These are phyloP conservation scores for Lycocorax pyrrhopterus DNA, from an alignment of 2,113 vertebrate species.

Conservation along the genomic window DNA sequence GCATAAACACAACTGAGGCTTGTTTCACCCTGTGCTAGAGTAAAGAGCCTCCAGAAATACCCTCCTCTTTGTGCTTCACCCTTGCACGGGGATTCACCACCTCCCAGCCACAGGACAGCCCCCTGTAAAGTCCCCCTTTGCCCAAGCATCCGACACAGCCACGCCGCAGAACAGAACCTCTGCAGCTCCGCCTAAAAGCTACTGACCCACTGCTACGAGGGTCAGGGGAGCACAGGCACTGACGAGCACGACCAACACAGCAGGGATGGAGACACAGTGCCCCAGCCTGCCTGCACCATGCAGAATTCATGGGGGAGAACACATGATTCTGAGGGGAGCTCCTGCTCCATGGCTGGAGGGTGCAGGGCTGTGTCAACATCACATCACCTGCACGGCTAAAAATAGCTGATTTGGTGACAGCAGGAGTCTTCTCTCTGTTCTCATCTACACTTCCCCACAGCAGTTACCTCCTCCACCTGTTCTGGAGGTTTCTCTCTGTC, in stretches of 20 bases:
- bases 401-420: background rate
- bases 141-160: background rate
- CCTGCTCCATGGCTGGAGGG: background rate
- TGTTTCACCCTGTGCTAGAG: constrained; percentile 13
- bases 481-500: background rate
- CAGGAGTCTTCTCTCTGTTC: background rate
- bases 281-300: background rate
- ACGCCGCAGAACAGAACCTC: background rate
- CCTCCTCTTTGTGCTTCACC: background rate
- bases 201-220: background rate
- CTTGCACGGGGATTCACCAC: background rate
- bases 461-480: background rate
- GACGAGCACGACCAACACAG: accelerated
- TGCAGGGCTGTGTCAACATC: background rate
- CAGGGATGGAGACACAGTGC: background rate
- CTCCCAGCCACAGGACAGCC: background rate
- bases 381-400: background rate
- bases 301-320: accelerated
- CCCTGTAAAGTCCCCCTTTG: background rate
- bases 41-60: background rate
- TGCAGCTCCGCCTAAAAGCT: background rate
- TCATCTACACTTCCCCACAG: background rate
- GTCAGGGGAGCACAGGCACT: background rate
- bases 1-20: constrained; percentile 48
- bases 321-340: background rate